Evolutionary conservation across 2,888 invertebrate species (phyloP), one percentile per base, ranked within the genome.

Genomic region (Caenorhabditis sp.): DNA sequence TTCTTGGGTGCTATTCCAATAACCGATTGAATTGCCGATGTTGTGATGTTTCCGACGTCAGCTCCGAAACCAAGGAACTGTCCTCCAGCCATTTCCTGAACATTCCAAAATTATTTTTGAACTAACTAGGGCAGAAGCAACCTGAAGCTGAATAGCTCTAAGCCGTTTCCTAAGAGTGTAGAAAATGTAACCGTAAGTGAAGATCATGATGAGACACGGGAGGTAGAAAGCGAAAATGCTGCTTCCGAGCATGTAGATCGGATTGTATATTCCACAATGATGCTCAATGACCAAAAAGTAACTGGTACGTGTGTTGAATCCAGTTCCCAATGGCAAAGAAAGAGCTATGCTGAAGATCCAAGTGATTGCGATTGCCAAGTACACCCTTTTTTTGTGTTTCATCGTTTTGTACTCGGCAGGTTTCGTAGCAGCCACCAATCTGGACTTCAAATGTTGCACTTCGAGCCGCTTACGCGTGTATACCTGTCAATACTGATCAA

Each of bases 141-240:
- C 89, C 78, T 89, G 89, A 3, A 89, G 78, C 50, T 87, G 85
- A 53, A 89, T 86, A 15, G 88, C 87, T 45, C 86, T 56, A 24
- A 89, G 65, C 7, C 89, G 82, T 56, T 86, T 85, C 41, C 90
- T 89, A 41, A 91, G 86, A 17, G 89, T 84, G 65, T 85, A 86
- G 71, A 89, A 89, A 7, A 89, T 89, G 65, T 87, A 87, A 30
- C 90, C 89, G 83, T 91, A 91, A 48, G 91, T 90, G 65, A 90
- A 87, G n/a, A 90, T 83, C 90, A 91, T 91, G 11, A 91, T 89
- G 46, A 90, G 65, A 81, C 90, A 91, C 0, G 91, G 91, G 26
- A 90, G 85, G 85, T 90, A 91, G 83, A 91, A 91, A 68, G 90
- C 86, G 65, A 88, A 87, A 17, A 88, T 85, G 24, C 87, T 88